Percentiles rank a stretch among this genome's conserved stretches.
Conservation (phyloP, 2,888 invertebrate genomes). For the Phyto melanocephala region DNA sequence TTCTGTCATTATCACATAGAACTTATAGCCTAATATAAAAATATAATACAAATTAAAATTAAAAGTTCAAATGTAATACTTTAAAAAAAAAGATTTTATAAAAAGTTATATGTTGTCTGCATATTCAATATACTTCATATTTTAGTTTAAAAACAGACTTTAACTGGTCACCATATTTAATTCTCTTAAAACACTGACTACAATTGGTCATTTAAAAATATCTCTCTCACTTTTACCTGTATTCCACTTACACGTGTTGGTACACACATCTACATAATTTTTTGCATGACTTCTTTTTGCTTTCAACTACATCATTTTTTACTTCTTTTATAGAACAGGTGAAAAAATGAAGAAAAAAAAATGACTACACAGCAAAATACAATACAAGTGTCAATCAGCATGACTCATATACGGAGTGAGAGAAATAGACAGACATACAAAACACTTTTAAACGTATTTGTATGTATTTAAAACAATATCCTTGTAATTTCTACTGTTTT, state of each 20-base stretch:
- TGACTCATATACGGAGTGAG: constrained; percentile 11
- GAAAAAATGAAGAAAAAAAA: background rate
- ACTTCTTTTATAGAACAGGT: background rate
- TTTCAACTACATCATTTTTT: background rate
- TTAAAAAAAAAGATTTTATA: too few species aligned
- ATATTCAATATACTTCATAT: too few species aligned
- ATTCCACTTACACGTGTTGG: background rate
- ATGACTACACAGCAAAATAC: background rate
- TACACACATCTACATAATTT: background rate
- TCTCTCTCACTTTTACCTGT: background rate
- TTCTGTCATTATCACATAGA: too few species aligned
- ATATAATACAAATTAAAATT: too few species aligned
- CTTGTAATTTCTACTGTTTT: background rate
- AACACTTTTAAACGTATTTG: background rate
- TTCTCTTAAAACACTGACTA: background rate
- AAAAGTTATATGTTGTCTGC: too few species aligned
- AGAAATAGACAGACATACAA: background rate
- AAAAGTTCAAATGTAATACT: too few species aligned
- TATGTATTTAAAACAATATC: constrained; percentile 19
- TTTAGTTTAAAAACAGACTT: too few species aligned
- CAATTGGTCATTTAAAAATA: background rate
- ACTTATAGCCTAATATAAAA: too few species aligned
- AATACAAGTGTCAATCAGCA: constrained; percentile 35
- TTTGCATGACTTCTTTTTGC: background rate
- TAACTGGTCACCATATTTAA: too few species aligned